Percentiles rank a stretch among this genome's conserved stretches.
Conservation (phyloP, 2,113 vertebrate species). For the Hystrix brachyura region DNA sequence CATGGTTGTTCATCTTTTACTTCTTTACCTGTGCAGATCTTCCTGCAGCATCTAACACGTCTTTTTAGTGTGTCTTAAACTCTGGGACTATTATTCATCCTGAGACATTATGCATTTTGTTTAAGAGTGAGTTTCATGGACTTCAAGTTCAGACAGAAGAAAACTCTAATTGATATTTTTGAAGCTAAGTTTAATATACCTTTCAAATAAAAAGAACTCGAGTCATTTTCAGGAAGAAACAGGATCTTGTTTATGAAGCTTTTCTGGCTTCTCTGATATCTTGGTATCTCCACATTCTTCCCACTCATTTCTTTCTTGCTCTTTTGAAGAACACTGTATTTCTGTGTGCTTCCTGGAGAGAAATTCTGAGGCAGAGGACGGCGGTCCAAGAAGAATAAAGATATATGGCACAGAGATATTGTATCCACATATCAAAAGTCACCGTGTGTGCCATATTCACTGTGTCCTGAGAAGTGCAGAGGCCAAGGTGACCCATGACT, state of each 20-base stretch:
- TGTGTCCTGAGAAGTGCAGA: background rate
- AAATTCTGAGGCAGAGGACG: background rate
- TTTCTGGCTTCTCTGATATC: background rate
- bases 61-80: background rate
- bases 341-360: background rate
- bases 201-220: background rate
- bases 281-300: background rate
- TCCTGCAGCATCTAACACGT: background rate
- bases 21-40: background rate
- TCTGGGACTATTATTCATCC: background rate
- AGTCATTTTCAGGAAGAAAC: background rate
- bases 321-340: background rate
- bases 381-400: background rate
- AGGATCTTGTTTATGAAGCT: background rate
- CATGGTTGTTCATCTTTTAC: background rate
- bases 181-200: background rate
- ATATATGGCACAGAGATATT: background rate
- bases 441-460: too few relatives aligned
- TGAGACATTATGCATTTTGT: background rate
- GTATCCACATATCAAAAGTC: background rate
- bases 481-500: background rate
- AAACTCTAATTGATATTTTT: background rate
- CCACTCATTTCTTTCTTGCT: background rate
- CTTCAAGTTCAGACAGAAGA: background rate
- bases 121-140: background rate